phyloP scores from a whole-genome alignment of 2,888 invertebrate species.

The Heteropelma amictum region DNA sequence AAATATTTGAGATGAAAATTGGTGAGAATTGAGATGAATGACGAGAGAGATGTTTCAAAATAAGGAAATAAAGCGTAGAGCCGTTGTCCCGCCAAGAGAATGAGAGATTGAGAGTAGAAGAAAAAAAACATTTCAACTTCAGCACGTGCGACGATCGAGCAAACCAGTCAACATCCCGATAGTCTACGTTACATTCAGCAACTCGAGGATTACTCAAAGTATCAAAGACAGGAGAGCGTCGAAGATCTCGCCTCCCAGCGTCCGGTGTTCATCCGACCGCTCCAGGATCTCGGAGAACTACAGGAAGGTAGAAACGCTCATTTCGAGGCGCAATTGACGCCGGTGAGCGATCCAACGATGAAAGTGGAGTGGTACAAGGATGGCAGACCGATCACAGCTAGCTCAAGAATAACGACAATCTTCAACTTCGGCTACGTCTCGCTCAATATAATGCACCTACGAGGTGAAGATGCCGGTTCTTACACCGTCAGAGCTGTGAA shows the following conservation, averaged over 20 bases:
- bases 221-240: conserved; percentile 90
- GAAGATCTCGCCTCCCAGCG: conserved; percentile 90
- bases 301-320: conserved; percentile 95
- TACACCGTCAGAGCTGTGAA: conserved; percentile 95
- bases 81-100: no score
- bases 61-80: no score
- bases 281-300: conserved; percentile 91
- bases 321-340: conserved; percentile 94
- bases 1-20: no score
- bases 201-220: conserved; percentile 93
- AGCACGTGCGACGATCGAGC: conserved; percentile 90
- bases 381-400: conserved; percentile 96
- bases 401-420: conserved; percentile 97
- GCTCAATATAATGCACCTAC: conserved; percentile 98
- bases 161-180: conserved; percentile 93
- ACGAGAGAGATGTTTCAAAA: no score
- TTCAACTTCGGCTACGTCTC: conserved; percentile 99
- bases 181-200: conserved; percentile 94
- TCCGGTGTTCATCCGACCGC: conserved; percentile 92
- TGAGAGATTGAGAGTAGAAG: no score
- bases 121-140: conserved; percentile 4
- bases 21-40: no score
- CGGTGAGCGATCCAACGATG: conserved; percentile 95
- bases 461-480: conserved; percentile 98
- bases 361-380: conserved; percentile 97